phyloP scores from a whole-genome alignment of 1,140 invertebrate genomes.

The Drosophila kohkoa region DNA sequence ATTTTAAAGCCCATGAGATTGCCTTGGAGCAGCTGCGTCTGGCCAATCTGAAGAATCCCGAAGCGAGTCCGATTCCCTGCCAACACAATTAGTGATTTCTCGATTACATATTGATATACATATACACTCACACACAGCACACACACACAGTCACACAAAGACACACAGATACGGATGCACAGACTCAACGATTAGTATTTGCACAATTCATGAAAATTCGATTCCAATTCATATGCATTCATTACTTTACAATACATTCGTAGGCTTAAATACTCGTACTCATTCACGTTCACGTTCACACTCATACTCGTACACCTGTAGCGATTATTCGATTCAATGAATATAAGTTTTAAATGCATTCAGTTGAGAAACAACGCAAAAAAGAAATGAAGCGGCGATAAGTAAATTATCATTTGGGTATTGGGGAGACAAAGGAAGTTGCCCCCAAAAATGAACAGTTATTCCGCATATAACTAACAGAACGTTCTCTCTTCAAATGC shows the following conservation, averaged over 20 bases:
- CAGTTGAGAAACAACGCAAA: slow-evolving; percentile 76
- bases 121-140: neutral
- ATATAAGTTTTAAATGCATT: slow-evolving; percentile 70
- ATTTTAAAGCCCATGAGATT: slow-evolving; percentile 76
- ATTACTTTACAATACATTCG: slow-evolving; percentile 23
- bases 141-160: neutral
- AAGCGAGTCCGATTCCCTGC: slow-evolving; percentile 2
- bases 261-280: slow-evolving; percentile 43
- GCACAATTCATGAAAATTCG: slow-evolving; percentile 34
- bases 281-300: slow-evolving; percentile 42
- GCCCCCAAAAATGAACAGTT: slow-evolving; percentile 63
- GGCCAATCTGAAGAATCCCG: slow-evolving; percentile 67
- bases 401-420: slow-evolving; percentile 17
- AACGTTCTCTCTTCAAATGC: slow-evolving; percentile 50
- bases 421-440: slow-evolving; percentile 66
- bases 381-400: neutral
- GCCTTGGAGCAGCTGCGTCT: slow-evolving; percentile 77
- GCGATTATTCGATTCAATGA: slow-evolving; percentile 56
- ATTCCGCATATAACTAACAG: slow-evolving; percentile 40
- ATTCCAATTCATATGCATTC: slow-evolving; percentile 54
- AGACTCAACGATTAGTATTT: slow-evolving; percentile 31
- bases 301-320: slow-evolving; percentile 79
- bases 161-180: slow-evolving; percentile 18
- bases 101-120: neutral
- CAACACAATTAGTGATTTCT: slow-evolving; percentile 12